Evolutionary conservation across 2,113 vertebrate species (phyloP).

Genomic region (Lasiurus borealis): DNA sequence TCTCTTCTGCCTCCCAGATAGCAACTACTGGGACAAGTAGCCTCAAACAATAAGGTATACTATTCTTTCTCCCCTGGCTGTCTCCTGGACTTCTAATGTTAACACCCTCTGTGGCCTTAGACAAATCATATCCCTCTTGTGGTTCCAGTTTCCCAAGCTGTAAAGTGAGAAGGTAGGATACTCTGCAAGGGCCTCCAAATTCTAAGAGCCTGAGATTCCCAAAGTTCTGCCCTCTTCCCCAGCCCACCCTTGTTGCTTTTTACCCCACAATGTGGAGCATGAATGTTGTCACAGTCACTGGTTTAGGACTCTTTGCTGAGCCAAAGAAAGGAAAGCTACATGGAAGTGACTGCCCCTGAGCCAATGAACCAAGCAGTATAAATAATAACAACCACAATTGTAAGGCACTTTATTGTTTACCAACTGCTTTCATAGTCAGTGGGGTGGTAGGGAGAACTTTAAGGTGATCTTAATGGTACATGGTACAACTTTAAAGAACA

Average conservation of each 20-base stretch:
- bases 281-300: neutral
- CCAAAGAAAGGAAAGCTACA: neutral
- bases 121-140: neutral
- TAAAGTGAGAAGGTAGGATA: neutral
- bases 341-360: neutral
- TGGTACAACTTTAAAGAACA: constrained; percentile 39
- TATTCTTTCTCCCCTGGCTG: neutral
- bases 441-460: neutral
- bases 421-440: constrained; percentile 40
- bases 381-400: neutral
- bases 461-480: constrained; percentile 56
- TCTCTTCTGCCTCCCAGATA: neutral
- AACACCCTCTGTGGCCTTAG: neutral
- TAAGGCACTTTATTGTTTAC: constrained; percentile 59
- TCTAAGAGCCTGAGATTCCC: neutral
- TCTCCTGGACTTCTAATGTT: neutral
- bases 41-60: neutral
- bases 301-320: constrained; percentile 43
- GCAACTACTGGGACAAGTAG: neutral
- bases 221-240: neutral
- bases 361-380: neutral
- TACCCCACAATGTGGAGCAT: neutral
- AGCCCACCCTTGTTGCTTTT: neutral
- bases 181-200: neutral
- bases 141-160: constrained; percentile 20